Base-by-base conservation (phyloP, 2,888 invertebrate species). In the Clistopyga incitator region DNA sequence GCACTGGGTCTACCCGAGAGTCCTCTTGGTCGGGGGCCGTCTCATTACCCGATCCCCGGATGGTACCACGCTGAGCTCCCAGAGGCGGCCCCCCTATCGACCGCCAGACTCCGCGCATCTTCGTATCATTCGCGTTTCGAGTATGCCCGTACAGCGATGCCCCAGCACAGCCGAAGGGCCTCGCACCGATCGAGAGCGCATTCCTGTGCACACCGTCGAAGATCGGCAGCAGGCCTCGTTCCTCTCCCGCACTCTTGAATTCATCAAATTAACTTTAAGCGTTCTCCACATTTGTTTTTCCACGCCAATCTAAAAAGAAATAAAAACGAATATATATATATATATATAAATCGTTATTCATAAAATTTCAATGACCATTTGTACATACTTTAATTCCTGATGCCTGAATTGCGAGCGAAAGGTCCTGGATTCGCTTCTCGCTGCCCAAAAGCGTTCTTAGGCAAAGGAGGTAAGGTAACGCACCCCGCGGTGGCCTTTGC, bases 11-110 rank as follows among this genome's bases (percentile, higher is more conserved):
- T 90, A 91, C 91, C 91, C 88, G 59, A 80, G 81, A 90, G 89
- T 90, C 88, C 91, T 91, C 92, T 92, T 93, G 90, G 93, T 92
- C 93, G 93, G 92, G 92, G 92, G 92, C 92, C 92, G 92, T 91
- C 92, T 93, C 93, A 93, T 93, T 93, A 93, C 91, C 91, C 89
- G 91, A 88, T 89, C 90, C 88, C 89, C 88, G 84, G 86, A 85
- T 87, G 92, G 91, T 92, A 90, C 90, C 93, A 92, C 89, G 93
- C 93, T 92, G 93, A 76, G 89, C 89, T 89, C 89, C 90, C 90
- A 88, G 79, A 77, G 56, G 67, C 75, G 90, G 86, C 89, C 90
- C 86, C 87, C 88, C 89, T 86, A 85, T 87, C 81, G 76, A 18
- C 56, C 56, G 65, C 59, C 77, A 54, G 75, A 79, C 71, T 67